These are phyloP conservation scores for Uloborus diversus DNA, from an alignment of 1,140 invertebrate species.

Conservation along the genomic window DNA sequence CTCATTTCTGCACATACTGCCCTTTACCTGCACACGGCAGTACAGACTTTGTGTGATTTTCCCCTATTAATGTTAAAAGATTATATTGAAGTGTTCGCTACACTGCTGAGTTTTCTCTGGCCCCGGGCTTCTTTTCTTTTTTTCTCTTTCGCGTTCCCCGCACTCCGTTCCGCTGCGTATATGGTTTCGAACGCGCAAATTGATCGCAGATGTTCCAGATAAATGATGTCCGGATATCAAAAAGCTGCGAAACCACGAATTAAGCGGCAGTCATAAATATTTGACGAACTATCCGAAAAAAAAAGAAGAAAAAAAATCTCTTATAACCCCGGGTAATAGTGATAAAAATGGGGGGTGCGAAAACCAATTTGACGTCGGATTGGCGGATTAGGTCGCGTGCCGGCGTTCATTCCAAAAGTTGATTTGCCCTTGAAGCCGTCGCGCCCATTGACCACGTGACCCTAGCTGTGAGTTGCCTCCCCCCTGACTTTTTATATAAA, in stretches of 20 bases:
- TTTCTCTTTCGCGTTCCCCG: too few species aligned
- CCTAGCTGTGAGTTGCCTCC: constrained; percentile 7
- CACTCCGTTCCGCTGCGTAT: too few species aligned
- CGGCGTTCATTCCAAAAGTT: constrained; percentile 8
- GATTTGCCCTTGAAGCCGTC: constrained; percentile 37
- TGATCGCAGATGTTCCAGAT: background rate
- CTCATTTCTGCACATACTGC: too few species aligned
- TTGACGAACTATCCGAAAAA: constrained; percentile 8
- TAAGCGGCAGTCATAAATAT: constrained; percentile 18
- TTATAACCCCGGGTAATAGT: background rate
- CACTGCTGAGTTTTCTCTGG: too few species aligned
- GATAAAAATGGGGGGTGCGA: constrained; percentile 4
- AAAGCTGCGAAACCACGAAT: background rate
- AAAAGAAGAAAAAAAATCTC: background rate
- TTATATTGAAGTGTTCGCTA: too few species aligned
- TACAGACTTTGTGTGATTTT: too few species aligned
- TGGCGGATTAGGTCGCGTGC: constrained; percentile 40
- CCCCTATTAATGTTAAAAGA: too few species aligned
- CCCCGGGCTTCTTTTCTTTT: too few species aligned
- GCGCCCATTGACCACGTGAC: constrained; percentile 37
- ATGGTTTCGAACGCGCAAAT: too few species aligned
- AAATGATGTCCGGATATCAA: constrained; percentile 1
- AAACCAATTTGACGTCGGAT: constrained; percentile 30
- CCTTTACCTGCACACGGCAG: too few species aligned
- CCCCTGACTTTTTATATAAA: background rate